phyloP scores from a whole-genome alignment of 2,113 vertebrate genomes.

The Empidonax alnorum region DNA sequence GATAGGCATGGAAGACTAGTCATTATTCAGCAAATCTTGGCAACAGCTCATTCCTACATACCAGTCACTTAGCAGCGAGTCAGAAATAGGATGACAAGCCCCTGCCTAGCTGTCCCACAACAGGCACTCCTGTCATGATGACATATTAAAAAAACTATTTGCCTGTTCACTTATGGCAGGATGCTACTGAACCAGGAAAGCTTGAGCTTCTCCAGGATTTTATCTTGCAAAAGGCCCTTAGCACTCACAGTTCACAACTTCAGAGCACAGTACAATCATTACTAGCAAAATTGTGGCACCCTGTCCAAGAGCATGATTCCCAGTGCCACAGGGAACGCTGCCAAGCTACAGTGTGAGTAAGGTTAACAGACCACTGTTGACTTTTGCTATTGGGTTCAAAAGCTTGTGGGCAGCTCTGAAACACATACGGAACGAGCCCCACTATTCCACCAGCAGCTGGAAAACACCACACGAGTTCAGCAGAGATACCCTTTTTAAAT shows the following conservation, averaged over 20 bases:
- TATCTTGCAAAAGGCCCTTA: neutral
- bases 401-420: neutral
- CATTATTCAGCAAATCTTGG: neutral
- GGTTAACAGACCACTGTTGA: neutral
- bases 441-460: neutral
- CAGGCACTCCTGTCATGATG: neutral
- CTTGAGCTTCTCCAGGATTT: neutral
- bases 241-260: rapidly evolving
- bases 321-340: neutral
- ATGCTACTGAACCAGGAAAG: neutral
- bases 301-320: rapidly evolving
- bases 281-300: neutral
- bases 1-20: neutral
- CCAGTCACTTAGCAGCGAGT: neutral
- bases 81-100: neutral
- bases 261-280: neutral
- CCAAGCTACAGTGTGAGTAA: neutral
- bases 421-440: rapidly evolving
- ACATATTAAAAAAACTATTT: neutral
- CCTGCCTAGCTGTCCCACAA: neutral
- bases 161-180: neutral
- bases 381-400: neutral
- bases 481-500: rapidly evolving
- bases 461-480: neutral
- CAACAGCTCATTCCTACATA: neutral